phyloP scores from a whole-genome alignment of 2,888 invertebrate species.

The Platycnemis pennipes region DNA sequence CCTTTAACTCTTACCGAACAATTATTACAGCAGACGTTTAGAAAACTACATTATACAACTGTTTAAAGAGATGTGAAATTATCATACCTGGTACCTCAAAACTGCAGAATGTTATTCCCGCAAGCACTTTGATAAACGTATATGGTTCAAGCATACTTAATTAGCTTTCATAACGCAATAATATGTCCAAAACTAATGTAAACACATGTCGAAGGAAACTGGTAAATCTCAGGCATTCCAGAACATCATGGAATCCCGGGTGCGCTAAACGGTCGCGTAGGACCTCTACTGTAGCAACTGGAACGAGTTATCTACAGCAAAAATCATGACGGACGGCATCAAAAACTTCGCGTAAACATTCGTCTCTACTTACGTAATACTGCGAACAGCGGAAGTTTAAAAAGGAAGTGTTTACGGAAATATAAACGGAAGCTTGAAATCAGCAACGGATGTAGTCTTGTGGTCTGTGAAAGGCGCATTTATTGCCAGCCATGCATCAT shows the following conservation, averaged over 20 bases:
- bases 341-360: slow-evolving; percentile 35
- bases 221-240: background rate
- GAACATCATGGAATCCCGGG: background rate
- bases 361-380: background rate
- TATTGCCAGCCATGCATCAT: background rate
- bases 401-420: slow-evolving; percentile 27
- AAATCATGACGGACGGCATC: background rate
- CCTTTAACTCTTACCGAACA: no score
- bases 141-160: background rate
- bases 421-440: background rate
- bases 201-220: background rate
- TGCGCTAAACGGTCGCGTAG: background rate
- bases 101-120: background rate
- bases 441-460: background rate
- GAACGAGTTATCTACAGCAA: background rate
- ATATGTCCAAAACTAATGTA: background rate
- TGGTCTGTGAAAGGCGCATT: background rate
- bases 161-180: background rate
- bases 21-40: background rate
- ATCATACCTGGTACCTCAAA: slow-evolving; percentile 18
- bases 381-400: slow-evolving; percentile 37
- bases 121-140: background rate
- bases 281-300: background rate
- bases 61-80: background rate
- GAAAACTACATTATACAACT: background rate